Evolutionary conservation across 1,140 invertebrate genomes (phyloP).

Genomic region (Anagrus nilaparvatae): DNA sequence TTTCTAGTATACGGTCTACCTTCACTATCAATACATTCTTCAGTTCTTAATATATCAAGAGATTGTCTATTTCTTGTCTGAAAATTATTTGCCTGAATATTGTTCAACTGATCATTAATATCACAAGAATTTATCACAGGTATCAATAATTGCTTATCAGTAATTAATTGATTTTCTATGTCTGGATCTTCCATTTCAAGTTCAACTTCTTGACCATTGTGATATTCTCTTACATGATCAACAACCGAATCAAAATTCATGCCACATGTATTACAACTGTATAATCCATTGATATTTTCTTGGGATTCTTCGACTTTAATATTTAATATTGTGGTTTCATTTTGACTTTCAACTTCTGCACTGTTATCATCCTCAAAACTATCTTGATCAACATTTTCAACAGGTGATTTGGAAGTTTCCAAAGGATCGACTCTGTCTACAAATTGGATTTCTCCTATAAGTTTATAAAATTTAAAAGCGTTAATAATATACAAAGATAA

Average conservation of each 20-base stretch:
- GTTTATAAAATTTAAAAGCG: constrained; percentile 6
- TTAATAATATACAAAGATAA: background rate
- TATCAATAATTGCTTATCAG: constrained; percentile 15
- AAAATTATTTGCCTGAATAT: constrained; percentile 1
- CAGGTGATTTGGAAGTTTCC: background rate
- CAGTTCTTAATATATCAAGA: constrained; percentile 40
- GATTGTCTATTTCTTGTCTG: constrained; percentile 25
- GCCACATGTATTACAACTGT: constrained; percentile 52
- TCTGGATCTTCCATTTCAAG: constrained; percentile 41
- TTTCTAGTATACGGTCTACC: constrained; percentile 43
- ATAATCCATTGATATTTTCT: constrained; percentile 37
- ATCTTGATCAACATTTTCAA: background rate
- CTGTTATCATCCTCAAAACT: too few relatives aligned
- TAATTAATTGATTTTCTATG: constrained; percentile 27
- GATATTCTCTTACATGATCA: constrained; percentile 54
- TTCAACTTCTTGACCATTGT: constrained; percentile 55
- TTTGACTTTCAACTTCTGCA: too few relatives aligned
- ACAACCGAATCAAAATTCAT: constrained; percentile 52
- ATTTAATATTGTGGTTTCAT: constrained; percentile 4
- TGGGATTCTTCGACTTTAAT: background rate
- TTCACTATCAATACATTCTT: constrained; percentile 42
- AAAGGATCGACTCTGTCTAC: too few relatives aligned
- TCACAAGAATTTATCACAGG: constrained; percentile 12
- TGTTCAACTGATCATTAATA: constrained; percentile 15
- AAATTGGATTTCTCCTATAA: constrained; percentile 20